Evolutionary conservation across 2,888 invertebrate genomes (phyloP).

Genomic region (Lydus trimaculatus): DNA sequence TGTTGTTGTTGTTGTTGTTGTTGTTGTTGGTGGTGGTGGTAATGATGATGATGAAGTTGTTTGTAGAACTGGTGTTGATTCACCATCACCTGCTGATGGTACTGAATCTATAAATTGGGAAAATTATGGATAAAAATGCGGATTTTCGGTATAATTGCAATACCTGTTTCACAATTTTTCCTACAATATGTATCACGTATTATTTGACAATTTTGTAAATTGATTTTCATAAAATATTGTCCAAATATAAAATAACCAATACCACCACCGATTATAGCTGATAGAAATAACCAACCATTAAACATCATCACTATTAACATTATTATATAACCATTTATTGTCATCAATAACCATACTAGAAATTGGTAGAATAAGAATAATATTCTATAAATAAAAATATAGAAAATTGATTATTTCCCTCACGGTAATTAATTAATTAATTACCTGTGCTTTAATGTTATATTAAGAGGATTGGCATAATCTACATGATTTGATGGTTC

Average conservation of each 20-base stretch:
- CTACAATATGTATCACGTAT: conserved; percentile 60
- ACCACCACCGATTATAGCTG: conserved; percentile 70
- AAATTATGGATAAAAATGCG: conserved; percentile 27
- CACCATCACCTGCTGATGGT: conserved; percentile 41
- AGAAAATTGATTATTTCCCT: not conserved
- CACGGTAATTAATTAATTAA: not conserved
- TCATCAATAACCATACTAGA: conserved; percentile 54
- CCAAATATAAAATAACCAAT: conserved; percentile 68
- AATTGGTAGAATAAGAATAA: conserved; percentile 52
- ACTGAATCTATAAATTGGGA: conserved; percentile 13
- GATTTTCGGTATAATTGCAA: conserved; percentile 38
- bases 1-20: not conserved
- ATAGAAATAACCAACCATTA: conserved; percentile 72
- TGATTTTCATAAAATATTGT: conserved; percentile 62
- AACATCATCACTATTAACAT: conserved; percentile 80
- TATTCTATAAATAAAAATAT: conserved; percentile 41
- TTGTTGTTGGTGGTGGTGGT: conserved; percentile 2
- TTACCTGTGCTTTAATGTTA: conserved; percentile 48
- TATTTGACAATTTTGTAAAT: conserved; percentile 62
- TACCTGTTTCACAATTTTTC: conserved; percentile 62
- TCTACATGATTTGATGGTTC: conserved; percentile 18
- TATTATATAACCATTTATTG: conserved; percentile 70
- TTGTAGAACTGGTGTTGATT: conserved; percentile 49
- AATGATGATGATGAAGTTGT: conserved; percentile 13
- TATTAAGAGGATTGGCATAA: conserved; percentile 47